Percentiles rank a stretch among this genome's conserved stretches.
Evolutionary conservation across 2,797 vertebrate species (phyloP).

Genomic region (Manis javanica): DNA sequence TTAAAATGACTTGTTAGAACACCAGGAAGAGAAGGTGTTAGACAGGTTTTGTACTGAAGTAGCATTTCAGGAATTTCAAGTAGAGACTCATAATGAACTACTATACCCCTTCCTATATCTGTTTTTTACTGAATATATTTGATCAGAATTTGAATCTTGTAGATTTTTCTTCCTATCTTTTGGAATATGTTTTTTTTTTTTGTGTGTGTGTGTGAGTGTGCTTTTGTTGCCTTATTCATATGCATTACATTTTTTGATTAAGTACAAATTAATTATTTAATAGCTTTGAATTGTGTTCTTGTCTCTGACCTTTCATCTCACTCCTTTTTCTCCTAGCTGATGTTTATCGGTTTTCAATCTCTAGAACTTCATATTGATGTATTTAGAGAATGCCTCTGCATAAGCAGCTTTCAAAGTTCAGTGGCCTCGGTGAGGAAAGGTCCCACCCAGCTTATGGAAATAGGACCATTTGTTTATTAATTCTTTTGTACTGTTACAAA

Average conservation of each 20-base stretch:
- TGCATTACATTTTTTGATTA: neutral
- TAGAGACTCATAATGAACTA: constrained; percentile 69
- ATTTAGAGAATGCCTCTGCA: neutral
- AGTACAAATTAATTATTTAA: constrained; percentile 9
- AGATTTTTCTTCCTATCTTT: constrained; percentile 62
- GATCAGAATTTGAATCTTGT: constrained; percentile 57
- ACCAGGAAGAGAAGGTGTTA: constrained; percentile 72
- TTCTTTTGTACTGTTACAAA: neutral
- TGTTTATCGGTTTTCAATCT: constrained; percentile 31
- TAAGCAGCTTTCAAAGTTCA: neutral
- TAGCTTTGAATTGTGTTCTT: constrained; percentile 11
- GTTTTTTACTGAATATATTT: constrained; percentile 58
- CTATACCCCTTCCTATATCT: constrained; percentile 55
- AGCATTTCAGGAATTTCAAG: constrained; percentile 82
- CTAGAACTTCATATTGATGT: neutral
- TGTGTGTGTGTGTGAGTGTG: neutral
- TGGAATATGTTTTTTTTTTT: neutral
- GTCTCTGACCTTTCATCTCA: neutral
- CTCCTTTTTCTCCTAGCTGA: neutral
- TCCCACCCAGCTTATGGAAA: neutral
- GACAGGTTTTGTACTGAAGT: constrained; percentile 75
- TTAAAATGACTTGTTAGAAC: constrained; percentile 71
- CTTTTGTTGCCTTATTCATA: neutral
- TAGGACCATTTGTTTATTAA: neutral
- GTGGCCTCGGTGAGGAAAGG: neutral